Evolutionary conservation across 2,797 vertebrate species (phyloP).

Genomic region (Chaetophractus vellerosus): DNA sequence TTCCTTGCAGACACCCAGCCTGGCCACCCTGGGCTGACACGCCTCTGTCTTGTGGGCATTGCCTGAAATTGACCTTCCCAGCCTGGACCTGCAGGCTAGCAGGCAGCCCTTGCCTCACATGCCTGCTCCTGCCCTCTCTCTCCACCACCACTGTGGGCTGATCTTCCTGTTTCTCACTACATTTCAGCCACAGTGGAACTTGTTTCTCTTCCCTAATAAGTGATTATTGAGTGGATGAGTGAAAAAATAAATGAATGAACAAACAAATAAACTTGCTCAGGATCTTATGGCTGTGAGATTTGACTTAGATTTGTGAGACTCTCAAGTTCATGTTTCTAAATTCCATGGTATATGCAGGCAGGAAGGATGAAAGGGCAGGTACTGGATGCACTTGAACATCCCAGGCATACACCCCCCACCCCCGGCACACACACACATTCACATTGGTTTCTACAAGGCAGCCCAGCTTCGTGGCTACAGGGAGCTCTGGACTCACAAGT

Average conservation of each 20-base stretch:
- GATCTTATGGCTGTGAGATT: background rate
- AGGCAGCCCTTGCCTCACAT: background rate
- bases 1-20: no score
- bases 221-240: background rate
- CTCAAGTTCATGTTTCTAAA: background rate
- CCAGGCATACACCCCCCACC: background rate
- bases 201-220: background rate
- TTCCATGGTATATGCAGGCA: background rate
- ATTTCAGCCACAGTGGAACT: background rate
- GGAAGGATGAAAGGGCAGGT: background rate
- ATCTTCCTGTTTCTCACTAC: background rate
- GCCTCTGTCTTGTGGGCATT: no score
- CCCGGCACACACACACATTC: background rate
- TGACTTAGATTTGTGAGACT: background rate
- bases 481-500: background rate
- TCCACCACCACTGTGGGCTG: background rate
- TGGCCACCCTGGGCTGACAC: no score
- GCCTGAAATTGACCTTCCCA: no score
- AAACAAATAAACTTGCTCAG: background rate
- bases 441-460: background rate
- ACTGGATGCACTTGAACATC: no score
- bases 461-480: background rate
- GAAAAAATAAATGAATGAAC: background rate
- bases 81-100: no score
- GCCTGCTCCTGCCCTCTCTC: background rate